Conservation (phyloP, 2,113 vertebrate species). For the Larimichthys crocea region DNA sequence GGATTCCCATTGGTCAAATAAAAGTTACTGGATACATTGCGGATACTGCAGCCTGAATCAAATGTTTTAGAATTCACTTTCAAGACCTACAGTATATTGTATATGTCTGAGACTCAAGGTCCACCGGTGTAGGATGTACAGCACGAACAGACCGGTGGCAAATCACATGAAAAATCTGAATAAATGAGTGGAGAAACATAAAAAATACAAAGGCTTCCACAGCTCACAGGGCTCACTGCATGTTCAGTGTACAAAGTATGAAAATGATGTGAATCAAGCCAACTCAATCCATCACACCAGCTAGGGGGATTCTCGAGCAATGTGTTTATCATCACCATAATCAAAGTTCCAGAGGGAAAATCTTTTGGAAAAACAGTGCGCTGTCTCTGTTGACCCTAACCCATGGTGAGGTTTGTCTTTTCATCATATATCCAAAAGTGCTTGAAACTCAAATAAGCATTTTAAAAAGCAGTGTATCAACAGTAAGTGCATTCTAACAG, state of each 20-base stretch:
- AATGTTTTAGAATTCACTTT: not conserved
- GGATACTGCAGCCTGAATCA: not conserved
- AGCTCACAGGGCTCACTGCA: not conserved
- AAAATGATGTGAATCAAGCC: not conserved
- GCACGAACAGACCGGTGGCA: not conserved
- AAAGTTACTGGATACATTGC: not conserved
- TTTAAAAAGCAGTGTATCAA: slow-evolving; percentile 25
- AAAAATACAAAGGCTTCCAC: not conserved
- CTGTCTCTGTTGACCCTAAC: not conserved
- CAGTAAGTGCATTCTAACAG: slow-evolving; percentile 31
- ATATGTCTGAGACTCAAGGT: not conserved
- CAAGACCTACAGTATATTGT: not conserved
- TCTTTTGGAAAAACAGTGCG: not conserved
- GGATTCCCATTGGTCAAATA: too few relatives aligned
- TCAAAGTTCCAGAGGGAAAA: not conserved
- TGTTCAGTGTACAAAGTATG: not conserved
- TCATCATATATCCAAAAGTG: slow-evolving; percentile 10
- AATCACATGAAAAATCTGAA: not conserved
- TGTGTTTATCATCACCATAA: not conserved
- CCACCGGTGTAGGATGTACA: not conserved
- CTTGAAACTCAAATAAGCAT: not conserved
- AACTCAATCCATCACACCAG: not conserved
- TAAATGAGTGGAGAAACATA: not conserved
- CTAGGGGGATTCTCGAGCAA: not conserved
- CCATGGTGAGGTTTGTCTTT: not conserved